Percentiles rank a stretch among this genome's conserved stretches.
These are phyloP conservation scores for Siphlonurus alternatus DNA, from an alignment of 2,888 invertebrate genomes.

Conservation along the genomic window DNA sequence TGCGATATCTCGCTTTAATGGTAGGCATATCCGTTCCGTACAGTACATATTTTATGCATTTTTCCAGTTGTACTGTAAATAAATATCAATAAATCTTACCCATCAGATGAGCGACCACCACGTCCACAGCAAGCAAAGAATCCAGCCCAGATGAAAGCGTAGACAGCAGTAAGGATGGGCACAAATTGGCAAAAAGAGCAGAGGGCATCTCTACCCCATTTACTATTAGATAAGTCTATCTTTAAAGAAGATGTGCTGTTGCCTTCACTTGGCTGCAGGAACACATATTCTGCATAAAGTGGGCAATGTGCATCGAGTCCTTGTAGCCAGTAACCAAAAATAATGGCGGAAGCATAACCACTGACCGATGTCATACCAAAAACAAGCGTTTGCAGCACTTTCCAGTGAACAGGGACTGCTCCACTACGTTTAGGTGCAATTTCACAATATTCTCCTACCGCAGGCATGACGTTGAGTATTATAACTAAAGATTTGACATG, in stretches of 20 bases:
- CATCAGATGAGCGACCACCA: neutral
- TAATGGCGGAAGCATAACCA: neutral
- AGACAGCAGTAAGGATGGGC: neutral
- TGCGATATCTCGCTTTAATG: too few species aligned
- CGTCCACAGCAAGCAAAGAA: slow-evolving; percentile 1
- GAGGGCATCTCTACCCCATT: neutral
- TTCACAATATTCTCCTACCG: neutral
- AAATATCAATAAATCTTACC: too few species aligned
- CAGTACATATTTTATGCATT: too few species aligned
- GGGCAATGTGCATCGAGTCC: neutral
- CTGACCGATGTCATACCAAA: neutral
- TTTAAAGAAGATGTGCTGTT: neutral
- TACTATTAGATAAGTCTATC: neutral
- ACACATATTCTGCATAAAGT: neutral
- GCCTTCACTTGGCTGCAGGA: neutral
- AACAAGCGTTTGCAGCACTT: neutral
- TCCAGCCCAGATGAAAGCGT: neutral
- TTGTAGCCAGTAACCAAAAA: neutral
- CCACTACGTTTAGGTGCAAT: neutral
- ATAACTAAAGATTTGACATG: too few species aligned
- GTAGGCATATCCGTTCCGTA: too few species aligned
- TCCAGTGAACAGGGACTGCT: neutral
- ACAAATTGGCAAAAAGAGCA: slow-evolving; percentile 1
- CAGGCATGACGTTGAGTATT: neutral
- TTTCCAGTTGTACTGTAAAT: too few species aligned